Conservation (phyloP, 2,888 invertebrate genomes). For the Dryomyza anilis region DNA sequence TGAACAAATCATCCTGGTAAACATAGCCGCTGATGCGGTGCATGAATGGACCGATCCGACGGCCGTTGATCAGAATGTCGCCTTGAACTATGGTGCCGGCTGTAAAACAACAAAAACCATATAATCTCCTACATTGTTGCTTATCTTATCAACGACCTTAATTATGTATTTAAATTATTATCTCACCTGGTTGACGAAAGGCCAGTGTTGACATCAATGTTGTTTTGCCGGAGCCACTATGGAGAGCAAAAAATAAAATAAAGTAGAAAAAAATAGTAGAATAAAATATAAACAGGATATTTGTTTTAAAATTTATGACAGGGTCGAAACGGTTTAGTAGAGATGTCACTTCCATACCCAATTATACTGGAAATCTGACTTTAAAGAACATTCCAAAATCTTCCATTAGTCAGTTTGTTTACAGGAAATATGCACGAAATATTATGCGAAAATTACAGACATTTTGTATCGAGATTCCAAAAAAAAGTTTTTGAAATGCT, state of each 20-base stretch:
- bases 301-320: background rate
- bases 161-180: no score
- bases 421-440: no score
- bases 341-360: no score
- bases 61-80: conserved; percentile 80
- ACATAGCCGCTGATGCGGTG: conserved; percentile 84
- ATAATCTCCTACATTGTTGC: no score
- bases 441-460: no score
- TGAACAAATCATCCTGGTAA: conserved; percentile 90
- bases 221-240: conserved; percentile 83
- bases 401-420: no score
- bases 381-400: no score
- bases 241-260: background rate
- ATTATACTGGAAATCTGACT: no score
- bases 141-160: no score
- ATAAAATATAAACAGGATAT: background rate
- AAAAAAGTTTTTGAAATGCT: no score
- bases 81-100: conserved; percentile 77
- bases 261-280: background rate
- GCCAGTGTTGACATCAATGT: conserved; percentile 86
- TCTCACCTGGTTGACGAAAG: conserved; percentile 72
- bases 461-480: no score
- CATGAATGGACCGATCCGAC: conserved; percentile 75
- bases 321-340: no score
- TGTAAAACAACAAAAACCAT: conserved; percentile 51